Base-by-base conservation (phyloP, 2,113 vertebrate species). In the Pimephales promelas region DNA sequence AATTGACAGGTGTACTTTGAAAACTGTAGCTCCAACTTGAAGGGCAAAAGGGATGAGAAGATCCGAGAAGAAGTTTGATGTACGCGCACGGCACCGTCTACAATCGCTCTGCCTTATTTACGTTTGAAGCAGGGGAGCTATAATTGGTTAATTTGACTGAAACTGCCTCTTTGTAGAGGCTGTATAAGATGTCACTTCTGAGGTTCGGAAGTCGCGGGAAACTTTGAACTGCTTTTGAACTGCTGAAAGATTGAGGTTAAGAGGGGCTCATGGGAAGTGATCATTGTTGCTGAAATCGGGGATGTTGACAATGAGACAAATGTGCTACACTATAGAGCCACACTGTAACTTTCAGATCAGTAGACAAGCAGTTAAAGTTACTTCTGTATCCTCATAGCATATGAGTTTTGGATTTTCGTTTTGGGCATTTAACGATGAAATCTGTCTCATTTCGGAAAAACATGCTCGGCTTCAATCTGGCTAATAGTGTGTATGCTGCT, bases 241-340 rank as follows among this genome's bases (percentile, higher is more conserved):
- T 80, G 84, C 84, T 92, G 92, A 92, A 90, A 90, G 90, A 92
- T 91, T 91, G 91, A 91, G 91, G 92, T 92, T 92, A 91, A 88
- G 81, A 87, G 86, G 57, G 88, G 64, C 77, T 83, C 43, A 1
- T 71, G 76, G 91, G 88, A 36, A 76, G 36, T 36, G 84, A 88
- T 89, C 86, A 86, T 83, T 86, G 31, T 75, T 81, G 68, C 84
- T 86, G 79, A 83, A 87, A 92, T 91, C 90, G 85, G 36, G 88
- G 83, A 22, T 68, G 68, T 81, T 83, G 59, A n/a, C 83, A 83
- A 82, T 79, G 79, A 89, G 82, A 84, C 56, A 75, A 36, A 59
- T 75, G 77, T 75, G 28, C 28, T 28, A 61, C 70, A 45, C 36
- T 62, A 43, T 79, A 61, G 36, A 26, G n/a, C 2, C 76, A 18